Evolutionary conservation across 2,113 vertebrate species (phyloP), one percentile per base, ranked within the genome.

Genomic region (Etia nguti): DNA sequence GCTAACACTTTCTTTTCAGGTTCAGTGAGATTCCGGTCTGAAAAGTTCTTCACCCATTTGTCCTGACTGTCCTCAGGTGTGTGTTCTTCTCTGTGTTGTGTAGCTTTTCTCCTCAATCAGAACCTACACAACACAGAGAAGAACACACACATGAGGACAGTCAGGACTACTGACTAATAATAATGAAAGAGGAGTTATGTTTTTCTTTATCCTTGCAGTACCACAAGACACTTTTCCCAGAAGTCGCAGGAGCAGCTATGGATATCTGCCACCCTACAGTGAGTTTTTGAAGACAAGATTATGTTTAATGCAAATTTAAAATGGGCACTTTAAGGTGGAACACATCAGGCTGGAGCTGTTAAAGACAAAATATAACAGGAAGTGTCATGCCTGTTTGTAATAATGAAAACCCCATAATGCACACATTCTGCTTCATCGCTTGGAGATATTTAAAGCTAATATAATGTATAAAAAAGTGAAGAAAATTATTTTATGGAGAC

Each of bases 261-360:
- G 0, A 0, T 0, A 1, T 31, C 0, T 59, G 57, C 57, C 57
- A 6, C 26, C 57, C 3, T 0, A 0, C 6, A 31, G 57, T 59
- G 15, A 59, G 56, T 31, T 26, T 29, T 59, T 15, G 26, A 59
- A 29, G 1, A 26, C 13, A 15, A 57, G 1, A 29, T 24, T 55
- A 5, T 59, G 56, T 59, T 29, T 59, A 8, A 29, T 9, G 56
- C 24, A 16, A 59, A 59, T 13, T 59, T 29, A 9, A 12, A 24
- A 5, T 56, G 22, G 10, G 10, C 54, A 12, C 6, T 22, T 55
- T 24, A 55, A 55, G 54, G 10, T 56, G n/a, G 24, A 29, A 59
- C 0, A 16, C 56, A 29, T 26, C 3, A 57, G 55, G 7, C 2
- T 3, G 22, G 0, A 12, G 11, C 55, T 26, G 11, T 6, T 57